These are phyloP conservation scores for Oreochromis spilurus DNA, from an alignment of 2,113 vertebrate genomes.

Conservation along the genomic window DNA sequence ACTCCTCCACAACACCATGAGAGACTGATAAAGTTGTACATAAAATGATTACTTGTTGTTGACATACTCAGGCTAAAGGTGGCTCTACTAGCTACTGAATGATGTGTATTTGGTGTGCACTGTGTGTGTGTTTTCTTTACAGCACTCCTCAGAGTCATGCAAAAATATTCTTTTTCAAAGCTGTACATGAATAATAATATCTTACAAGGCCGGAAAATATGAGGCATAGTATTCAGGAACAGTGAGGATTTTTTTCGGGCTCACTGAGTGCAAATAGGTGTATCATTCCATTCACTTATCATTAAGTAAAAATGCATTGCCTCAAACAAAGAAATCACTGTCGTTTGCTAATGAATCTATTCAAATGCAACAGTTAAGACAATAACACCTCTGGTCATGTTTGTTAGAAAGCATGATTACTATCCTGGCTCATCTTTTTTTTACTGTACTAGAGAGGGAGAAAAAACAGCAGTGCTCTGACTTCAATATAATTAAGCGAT, in stretches of 20 bases:
- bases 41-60: background rate
- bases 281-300: background rate
- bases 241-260: background rate
- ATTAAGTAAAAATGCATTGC: background rate
- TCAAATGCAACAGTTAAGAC: slow-evolving; percentile 21
- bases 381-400: background rate
- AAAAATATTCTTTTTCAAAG: background rate
- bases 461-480: background rate
- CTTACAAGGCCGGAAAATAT: background rate
- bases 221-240: background rate
- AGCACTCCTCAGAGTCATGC: background rate
- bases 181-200: background rate
- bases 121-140: background rate
- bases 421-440: background rate
- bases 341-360: slow-evolving; percentile 28
- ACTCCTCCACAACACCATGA: background rate
- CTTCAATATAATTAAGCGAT: slow-evolving; percentile 63
- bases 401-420: slow-evolving; percentile 21
- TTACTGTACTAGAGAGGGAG: background rate
- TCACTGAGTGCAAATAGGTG: background rate
- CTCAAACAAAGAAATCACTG: slow-evolving; percentile 24
- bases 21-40: background rate
- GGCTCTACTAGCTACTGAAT: background rate
- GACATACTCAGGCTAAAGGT: background rate
- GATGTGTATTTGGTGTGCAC: background rate